phyloP scores from a whole-genome alignment of 2,113 vertebrate species.

The Epinephelus lanceolatus region DNA sequence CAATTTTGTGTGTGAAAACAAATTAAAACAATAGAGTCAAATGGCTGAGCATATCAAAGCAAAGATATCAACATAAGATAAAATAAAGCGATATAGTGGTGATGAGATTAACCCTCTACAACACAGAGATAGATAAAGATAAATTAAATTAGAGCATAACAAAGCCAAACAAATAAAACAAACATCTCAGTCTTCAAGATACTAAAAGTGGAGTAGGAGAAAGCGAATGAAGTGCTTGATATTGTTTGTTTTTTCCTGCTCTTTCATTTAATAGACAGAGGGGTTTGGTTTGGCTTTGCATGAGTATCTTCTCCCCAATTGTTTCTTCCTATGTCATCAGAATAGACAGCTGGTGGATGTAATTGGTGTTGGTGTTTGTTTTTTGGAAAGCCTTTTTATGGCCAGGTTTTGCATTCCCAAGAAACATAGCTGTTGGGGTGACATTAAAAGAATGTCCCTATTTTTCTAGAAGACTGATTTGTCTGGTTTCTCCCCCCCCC shows the following conservation, averaged over 20 bases:
- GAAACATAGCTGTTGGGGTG: slow-evolving; percentile 4
- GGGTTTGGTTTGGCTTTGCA: neutral
- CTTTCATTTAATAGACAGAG: neutral
- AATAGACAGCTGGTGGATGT: slow-evolving; percentile 15
- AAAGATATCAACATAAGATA: neutral
- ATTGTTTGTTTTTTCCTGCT: neutral
- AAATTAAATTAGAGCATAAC: neutral
- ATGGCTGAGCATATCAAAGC: neutral
- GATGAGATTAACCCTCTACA: neutral
- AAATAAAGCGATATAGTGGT: neutral
- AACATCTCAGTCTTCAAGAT: neutral
- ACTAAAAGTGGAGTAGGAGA: neutral
- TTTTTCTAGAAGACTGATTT: slow-evolving; percentile 5
- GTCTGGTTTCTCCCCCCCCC: neutral
- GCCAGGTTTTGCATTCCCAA: neutral
- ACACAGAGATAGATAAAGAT: neutral
- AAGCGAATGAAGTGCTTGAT: too few species aligned
- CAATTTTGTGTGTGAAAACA: neutral
- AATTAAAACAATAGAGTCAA: neutral
- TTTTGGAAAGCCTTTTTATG: neutral
- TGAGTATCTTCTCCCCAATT: neutral
- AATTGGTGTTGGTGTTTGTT: neutral
- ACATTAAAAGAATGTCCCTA: slow-evolving; percentile 1
- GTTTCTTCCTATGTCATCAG: slow-evolving; percentile 1
- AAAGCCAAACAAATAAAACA: neutral